Percentiles rank a stretch among this genome's conserved stretches.
These are phyloP conservation scores for Eutrigla gurnardus DNA, from an alignment of 2,797 vertebrate genomes.

Conservation along the genomic window DNA sequence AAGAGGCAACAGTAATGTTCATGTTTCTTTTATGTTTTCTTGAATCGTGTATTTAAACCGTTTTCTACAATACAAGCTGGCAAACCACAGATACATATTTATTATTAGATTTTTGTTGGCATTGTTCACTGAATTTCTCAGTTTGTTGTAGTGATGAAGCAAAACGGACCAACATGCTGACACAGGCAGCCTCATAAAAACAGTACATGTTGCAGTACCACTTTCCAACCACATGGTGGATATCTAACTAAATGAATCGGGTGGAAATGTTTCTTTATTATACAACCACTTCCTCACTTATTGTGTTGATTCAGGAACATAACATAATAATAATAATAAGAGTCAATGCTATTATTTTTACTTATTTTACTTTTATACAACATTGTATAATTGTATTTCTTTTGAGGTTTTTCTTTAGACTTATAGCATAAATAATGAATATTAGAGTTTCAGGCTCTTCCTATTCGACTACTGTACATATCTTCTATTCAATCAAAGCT, in stretches of 20 bases:
- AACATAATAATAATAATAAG: background rate
- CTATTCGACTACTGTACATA: background rate
- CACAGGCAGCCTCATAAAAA: background rate
- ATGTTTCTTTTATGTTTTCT: background rate
- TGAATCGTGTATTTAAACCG: background rate
- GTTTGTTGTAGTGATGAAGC: background rate
- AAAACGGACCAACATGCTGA: background rate
- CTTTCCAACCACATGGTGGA: constrained; percentile 73
- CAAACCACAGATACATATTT: background rate
- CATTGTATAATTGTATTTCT: background rate
- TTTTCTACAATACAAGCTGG: background rate
- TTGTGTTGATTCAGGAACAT: constrained; percentile 3
- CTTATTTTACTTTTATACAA: background rate
- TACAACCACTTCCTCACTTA: background rate
- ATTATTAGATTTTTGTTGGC: background rate
- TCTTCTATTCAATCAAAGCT: background rate
- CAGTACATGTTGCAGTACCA: constrained; percentile 38
- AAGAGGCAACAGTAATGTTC: background rate
- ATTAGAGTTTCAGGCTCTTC: background rate
- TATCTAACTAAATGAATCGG: constrained; percentile 62
- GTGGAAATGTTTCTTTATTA: background rate
- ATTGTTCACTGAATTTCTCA: background rate
- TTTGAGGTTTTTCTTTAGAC: background rate
- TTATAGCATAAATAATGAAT: background rate
- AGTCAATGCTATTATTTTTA: background rate